Conservation (phyloP, 2,797 vertebrate species). For the Cyclura pinguis region DNA sequence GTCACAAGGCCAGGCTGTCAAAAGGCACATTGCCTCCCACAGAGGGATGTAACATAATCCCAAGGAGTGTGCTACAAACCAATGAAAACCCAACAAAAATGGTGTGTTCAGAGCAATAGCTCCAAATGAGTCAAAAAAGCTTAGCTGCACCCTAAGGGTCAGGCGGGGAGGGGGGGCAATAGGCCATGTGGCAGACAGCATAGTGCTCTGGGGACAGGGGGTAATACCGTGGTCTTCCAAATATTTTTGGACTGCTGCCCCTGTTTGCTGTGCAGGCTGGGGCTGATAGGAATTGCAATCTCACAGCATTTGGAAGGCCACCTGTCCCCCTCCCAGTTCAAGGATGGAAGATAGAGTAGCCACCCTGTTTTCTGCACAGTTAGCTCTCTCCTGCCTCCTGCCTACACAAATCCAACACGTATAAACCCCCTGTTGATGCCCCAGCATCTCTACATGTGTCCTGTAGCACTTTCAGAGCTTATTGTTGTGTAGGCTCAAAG, state of each 20-base stretch:
- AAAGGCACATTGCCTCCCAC: not conserved
- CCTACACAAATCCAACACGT: too few relatives aligned
- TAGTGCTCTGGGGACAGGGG: too few relatives aligned
- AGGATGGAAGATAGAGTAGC: not conserved
- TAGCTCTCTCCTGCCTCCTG: not conserved
- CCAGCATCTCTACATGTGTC: not conserved
- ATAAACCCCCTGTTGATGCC: not conserved
- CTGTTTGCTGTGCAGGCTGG: too few relatives aligned
- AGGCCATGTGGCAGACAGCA: too few relatives aligned
- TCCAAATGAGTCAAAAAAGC: too few relatives aligned
- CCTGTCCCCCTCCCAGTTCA: not conserved
- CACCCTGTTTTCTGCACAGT: not conserved
- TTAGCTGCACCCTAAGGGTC: too few relatives aligned
- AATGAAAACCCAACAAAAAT: too few relatives aligned
- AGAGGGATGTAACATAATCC: not conserved
- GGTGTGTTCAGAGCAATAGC: not conserved
- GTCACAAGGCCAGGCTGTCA: not conserved
- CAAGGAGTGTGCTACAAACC: not conserved
- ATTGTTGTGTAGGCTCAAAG: not conserved
- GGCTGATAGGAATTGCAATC: not conserved
- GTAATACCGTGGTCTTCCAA: not conserved
- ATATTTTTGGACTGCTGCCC: not conserved
- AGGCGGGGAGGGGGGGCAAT: not conserved
- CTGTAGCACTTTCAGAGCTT: not conserved
- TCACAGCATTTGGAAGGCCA: not conserved